Percentiles rank a stretch among this genome's conserved stretches.
These are phyloP conservation scores for Anguilla obscura DNA, from an alignment of 2,797 vertebrate species.

Conservation along the genomic window DNA sequence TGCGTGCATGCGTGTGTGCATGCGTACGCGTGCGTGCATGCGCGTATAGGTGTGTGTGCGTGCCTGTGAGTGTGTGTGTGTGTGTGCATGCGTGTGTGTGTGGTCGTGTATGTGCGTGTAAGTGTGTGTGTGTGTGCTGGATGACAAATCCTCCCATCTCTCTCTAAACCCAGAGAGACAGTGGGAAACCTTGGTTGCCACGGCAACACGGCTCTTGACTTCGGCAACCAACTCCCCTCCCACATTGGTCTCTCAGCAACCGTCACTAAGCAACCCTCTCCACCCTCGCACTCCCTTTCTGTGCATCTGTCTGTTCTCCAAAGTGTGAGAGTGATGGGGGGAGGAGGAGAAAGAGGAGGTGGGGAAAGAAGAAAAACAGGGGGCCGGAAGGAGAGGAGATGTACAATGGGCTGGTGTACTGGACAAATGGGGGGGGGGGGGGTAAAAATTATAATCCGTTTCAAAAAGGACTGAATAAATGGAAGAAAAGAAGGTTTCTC, in stretches of 20 bases:
- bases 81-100: neutral
- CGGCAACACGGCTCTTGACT: slow-evolving; percentile 69
- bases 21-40: neutral
- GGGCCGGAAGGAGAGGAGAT: neutral
- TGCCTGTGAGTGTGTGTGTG: neutral
- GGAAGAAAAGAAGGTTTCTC: slow-evolving; percentile 22
- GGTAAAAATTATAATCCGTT: slow-evolving; percentile 28
- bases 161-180: slow-evolving; percentile 30
- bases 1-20: neutral
- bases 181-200: slow-evolving; percentile 63
- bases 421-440: neutral
- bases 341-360: slow-evolving; percentile 50
- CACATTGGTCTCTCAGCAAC: slow-evolving; percentile 72
- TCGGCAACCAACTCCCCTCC: slow-evolving; percentile 70
- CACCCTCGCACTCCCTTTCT: slow-evolving; percentile 51
- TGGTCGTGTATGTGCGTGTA: neutral
- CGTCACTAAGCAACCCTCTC: slow-evolving; percentile 72
- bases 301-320: slow-evolving; percentile 55
- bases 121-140: neutral
- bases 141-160: neutral
- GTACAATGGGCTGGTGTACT: neutral
- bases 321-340: slow-evolving; percentile 49
- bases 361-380: neutral
- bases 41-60: neutral
- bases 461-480: slow-evolving; percentile 30